These are phyloP conservation scores for Agrotis puta DNA, from an alignment of 2,888 invertebrate genomes.

Conservation along the genomic window DNA sequence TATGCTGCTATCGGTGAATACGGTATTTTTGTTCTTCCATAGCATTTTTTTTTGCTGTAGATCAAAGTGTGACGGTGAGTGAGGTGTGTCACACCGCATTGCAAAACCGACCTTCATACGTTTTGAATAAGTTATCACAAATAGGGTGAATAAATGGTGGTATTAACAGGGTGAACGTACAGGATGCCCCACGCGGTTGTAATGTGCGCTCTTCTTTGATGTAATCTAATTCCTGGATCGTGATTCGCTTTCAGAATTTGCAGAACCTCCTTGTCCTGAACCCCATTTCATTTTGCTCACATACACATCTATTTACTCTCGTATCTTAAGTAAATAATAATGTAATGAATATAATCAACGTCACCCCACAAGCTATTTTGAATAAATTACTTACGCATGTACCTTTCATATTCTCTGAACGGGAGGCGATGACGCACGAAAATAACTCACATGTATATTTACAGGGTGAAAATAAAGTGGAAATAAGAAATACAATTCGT, in stretches of 20 bases:
- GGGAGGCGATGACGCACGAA: constrained; percentile 49
- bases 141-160: too few species aligned
- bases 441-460: constrained; percentile 29
- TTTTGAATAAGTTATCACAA: not conserved
- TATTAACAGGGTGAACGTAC: not conserved
- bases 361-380: constrained; percentile 40
- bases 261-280: not conserved
- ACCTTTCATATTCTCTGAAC: constrained; percentile 41
- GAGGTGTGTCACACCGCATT: not conserved
- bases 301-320: constrained; percentile 16
- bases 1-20: not conserved
- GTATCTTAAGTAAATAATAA: constrained; percentile 40
- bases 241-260: not conserved
- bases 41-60: too few species aligned
- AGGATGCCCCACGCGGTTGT: not conserved
- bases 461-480: constrained; percentile 30
- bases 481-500: constrained; percentile 33
- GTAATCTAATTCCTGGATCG: not conserved
- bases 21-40: not conserved
- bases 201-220: not conserved
- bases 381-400: constrained; percentile 57
- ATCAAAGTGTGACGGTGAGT: not conserved
- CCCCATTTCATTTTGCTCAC: not conserved
- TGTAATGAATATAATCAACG: constrained; percentile 39
- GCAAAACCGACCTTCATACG: not conserved